phyloP scores from a whole-genome alignment of 2,888 invertebrate genomes.

The Acronicta psi region DNA sequence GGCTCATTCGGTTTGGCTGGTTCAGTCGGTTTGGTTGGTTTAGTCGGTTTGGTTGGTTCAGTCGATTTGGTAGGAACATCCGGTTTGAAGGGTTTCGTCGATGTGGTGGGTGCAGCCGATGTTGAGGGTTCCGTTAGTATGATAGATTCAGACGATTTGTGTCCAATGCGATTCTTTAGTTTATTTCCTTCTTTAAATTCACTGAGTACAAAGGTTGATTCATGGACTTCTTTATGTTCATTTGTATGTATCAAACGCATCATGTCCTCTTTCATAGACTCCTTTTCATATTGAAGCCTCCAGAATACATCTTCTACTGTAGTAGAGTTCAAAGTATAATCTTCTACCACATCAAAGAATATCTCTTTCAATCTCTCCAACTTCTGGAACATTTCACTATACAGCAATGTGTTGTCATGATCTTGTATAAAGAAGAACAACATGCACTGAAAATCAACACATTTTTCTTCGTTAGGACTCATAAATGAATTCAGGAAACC shows the following conservation, averaged over 20 bases:
- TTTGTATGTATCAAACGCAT: not conserved
- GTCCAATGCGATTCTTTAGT: not conserved
- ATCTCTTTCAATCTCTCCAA: conserved; percentile 21
- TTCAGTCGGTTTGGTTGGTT: too few relatives aligned
- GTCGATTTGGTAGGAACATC: not conserved
- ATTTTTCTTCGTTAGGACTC: too few relatives aligned
- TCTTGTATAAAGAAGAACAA: conserved; percentile 36
- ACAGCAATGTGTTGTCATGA: not conserved
- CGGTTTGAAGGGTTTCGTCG: not conserved
- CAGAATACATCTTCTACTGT: conserved; percentile 45
- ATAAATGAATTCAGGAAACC: too few relatives aligned
- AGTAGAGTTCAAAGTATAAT: conserved; percentile 26
- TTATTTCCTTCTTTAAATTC: not conserved
- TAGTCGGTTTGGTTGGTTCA: too few relatives aligned
- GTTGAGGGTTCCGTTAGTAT: too few relatives aligned
- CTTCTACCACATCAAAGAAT: conserved; percentile 27
- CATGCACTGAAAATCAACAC: conserved; percentile 34
- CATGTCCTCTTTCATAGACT: not conserved
- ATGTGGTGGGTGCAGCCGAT: not conserved
- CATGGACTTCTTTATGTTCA: not conserved
- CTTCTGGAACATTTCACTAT: conserved; percentile 26
- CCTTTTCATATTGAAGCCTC: conserved; percentile 9
- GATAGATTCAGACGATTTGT: not conserved
- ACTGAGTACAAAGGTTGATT: not conserved
- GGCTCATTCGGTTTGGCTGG: too few relatives aligned